Percentiles rank a stretch among this genome's conserved stretches.
Evolutionary conservation across 2,888 invertebrate genomes (phyloP).

Genomic region (Nipponacmea schrenckii): DNA sequence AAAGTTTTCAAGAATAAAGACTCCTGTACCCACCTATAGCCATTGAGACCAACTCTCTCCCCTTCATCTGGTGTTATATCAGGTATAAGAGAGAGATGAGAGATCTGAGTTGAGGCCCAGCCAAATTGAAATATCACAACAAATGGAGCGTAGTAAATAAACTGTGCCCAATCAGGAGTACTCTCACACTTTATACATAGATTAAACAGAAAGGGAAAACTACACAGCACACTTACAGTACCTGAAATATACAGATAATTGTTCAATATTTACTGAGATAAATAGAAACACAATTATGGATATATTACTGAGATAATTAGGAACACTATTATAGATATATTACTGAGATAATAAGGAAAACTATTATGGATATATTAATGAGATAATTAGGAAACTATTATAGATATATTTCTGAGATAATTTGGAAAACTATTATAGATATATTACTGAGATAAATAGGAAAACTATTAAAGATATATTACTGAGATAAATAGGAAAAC

Average conservation of each 20-base stretch:
- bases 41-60: slow-evolving; percentile 68
- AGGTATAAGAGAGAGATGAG: slow-evolving; percentile 88
- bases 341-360: too few relatives aligned
- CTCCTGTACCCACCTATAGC: slow-evolving; percentile 66
- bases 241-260: slow-evolving; percentile 72
- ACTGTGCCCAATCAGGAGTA: slow-evolving; percentile 72
- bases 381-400: too few relatives aligned
- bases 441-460: too few relatives aligned
- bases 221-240: slow-evolving; percentile 76
- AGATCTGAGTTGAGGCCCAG: slow-evolving; percentile 92
- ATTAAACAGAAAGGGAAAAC: slow-evolving; percentile 90
- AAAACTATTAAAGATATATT: too few relatives aligned
- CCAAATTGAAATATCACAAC: slow-evolving; percentile 84
- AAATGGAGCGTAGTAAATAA: slow-evolving; percentile 70
- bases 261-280: neutral
- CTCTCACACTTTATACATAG: slow-evolving; percentile 76
- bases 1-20: too few relatives aligned
- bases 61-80: slow-evolving; percentile 65
- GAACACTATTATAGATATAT: too few relatives aligned
- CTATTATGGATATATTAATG: too few relatives aligned
- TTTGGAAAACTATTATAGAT: too few relatives aligned
- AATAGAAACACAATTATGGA: too few relatives aligned
- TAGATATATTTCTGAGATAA: too few relatives aligned
- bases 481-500: too few relatives aligned
- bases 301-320: too few relatives aligned